Percentiles rank a stretch among this genome's conserved stretches.
These are phyloP conservation scores for Mixornis gularis DNA, from an alignment of 2,113 vertebrate genomes.

Conservation along the genomic window DNA sequence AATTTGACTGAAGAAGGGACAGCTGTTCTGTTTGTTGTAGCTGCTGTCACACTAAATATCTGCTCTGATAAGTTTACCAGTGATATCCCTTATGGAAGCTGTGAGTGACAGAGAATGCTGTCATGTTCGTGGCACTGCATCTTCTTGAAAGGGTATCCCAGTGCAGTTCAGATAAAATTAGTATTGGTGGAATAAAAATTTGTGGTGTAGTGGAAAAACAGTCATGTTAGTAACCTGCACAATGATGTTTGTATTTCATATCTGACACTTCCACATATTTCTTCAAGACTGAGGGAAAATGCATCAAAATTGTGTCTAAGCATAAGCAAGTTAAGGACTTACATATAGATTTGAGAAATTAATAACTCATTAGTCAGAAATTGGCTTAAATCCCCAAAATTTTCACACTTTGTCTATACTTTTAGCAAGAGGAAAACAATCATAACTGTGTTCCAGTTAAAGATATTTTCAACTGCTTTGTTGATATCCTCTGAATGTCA, in stretches of 20 bases:
- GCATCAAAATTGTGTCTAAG: background rate
- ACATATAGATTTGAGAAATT: background rate
- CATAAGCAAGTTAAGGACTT: background rate
- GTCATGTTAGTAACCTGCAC: background rate
- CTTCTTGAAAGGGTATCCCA: background rate
- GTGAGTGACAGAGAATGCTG: background rate
- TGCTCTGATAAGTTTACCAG: background rate
- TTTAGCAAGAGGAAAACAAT: background rate
- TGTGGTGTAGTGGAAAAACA: background rate
- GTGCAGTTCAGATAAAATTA: background rate
- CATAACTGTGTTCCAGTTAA: background rate
- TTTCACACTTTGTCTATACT: background rate
- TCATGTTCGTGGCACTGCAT: fast-evolving
- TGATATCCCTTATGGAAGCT: background rate
- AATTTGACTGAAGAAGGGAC: background rate
- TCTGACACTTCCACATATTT: background rate
- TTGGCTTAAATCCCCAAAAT: background rate
- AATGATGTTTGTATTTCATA: background rate
- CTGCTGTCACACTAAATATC: background rate
- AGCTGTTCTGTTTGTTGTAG: background rate
- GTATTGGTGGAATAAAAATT: background rate
- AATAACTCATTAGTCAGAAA: background rate
- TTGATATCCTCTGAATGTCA: background rate
- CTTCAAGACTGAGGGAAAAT: background rate
- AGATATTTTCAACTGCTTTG: background rate